These are phyloP conservation scores for Discoglossus pictus DNA, from an alignment of 2,797 vertebrate genomes.

Conservation along the genomic window DNA sequence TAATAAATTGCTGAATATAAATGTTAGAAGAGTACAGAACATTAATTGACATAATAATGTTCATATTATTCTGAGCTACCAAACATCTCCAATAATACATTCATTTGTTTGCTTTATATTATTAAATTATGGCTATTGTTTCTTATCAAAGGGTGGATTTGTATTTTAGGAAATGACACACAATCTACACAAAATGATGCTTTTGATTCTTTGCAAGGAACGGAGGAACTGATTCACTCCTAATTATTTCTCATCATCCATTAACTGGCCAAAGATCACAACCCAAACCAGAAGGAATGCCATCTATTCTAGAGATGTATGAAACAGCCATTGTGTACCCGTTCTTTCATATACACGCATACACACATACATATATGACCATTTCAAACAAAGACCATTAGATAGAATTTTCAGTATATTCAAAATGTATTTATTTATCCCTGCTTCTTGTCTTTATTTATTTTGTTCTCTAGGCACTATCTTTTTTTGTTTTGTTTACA, in stretches of 20 bases:
- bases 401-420: constrained; percentile 18
- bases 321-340: constrained; percentile 36
- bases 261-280: constrained; percentile 47
- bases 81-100: too few relatives aligned
- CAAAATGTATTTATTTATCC: constrained; percentile 19
- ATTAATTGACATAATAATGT: too few relatives aligned
- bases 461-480: too few relatives aligned
- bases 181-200: constrained; percentile 32
- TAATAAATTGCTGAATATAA: too few relatives aligned
- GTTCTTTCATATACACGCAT: constrained; percentile 31
- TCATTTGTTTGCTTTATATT: too few relatives aligned
- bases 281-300: constrained; percentile 47
- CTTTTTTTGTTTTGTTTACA: too few relatives aligned
- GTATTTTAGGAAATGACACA: constrained; percentile 33
- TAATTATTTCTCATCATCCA: constrained; percentile 33
- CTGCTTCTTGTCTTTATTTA: too few relatives aligned
- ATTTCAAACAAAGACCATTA: constrained; percentile 36
- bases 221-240: constrained; percentile 28
- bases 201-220: constrained; percentile 18
- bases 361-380: constrained; percentile 31
- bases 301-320: constrained; percentile 32
- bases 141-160: too few relatives aligned
- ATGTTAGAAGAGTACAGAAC: too few relatives aligned
- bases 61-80: too few relatives aligned
- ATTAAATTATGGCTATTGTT: too few relatives aligned